These are phyloP conservation scores for Caenorhabditis japonica DNA, from an alignment of 2,888 invertebrate species.

Conservation along the genomic window DNA sequence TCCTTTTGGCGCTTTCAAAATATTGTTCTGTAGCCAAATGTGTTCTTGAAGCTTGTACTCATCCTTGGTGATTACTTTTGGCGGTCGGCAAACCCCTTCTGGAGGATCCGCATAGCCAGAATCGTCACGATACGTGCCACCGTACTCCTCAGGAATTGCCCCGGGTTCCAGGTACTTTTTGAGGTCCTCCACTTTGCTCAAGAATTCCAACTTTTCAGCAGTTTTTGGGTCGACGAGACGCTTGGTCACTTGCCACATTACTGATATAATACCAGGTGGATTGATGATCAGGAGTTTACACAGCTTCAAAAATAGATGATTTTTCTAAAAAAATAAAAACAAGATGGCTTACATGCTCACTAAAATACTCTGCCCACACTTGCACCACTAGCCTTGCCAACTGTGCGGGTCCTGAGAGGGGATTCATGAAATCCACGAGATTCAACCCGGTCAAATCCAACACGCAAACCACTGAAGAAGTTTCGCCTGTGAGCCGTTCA, in stretches of 20 bases:
- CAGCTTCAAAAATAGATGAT: too few relatives aligned
- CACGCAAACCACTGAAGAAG: constrained; percentile 70
- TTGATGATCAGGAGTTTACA: constrained; percentile 70
- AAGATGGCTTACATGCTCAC: constrained; percentile 69
- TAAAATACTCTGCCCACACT: constrained; percentile 74
- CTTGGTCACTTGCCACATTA: constrained; percentile 71
- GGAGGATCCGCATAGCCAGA: constrained; percentile 67
- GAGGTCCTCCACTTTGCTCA: constrained; percentile 66
- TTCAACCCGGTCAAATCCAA: constrained; percentile 70
- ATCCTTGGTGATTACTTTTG: constrained; percentile 32
- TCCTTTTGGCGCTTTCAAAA: constrained; percentile 46
- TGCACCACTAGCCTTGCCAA: constrained; percentile 71
- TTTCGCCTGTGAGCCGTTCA: constrained; percentile 68
- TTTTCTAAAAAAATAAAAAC: not conserved
- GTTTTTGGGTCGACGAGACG: constrained; percentile 68
- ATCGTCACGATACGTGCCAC: constrained; percentile 68
- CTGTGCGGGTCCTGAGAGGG: constrained; percentile 68
- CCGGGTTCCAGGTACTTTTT: constrained; percentile 62
- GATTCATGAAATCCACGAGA: constrained; percentile 72
- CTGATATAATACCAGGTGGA: constrained; percentile 71
- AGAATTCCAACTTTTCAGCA: constrained; percentile 64
- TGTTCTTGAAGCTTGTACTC: constrained; percentile 50
- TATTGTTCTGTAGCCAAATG: constrained; percentile 51
- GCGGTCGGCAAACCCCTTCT: constrained; percentile 52
- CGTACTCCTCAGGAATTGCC: constrained; percentile 69